Evolutionary conservation across 2,888 invertebrate species (phyloP).

Genomic region (Nephrocerus scutellatus): DNA sequence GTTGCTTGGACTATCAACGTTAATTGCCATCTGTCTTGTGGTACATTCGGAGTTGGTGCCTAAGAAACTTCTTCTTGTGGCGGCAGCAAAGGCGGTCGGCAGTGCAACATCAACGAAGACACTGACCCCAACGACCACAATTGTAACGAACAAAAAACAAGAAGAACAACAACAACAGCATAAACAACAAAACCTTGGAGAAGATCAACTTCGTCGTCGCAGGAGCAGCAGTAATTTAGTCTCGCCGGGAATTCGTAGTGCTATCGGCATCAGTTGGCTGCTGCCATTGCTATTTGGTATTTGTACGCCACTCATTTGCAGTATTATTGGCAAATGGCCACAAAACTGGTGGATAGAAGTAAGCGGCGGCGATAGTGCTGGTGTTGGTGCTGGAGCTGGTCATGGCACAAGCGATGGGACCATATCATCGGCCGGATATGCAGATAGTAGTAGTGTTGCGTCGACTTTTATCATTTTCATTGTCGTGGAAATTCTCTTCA

Average conservation of each 20-base stretch:
- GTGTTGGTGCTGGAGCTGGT: background rate
- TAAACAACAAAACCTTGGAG: slow-evolving; percentile 13
- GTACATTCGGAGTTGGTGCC: slow-evolving; percentile 46
- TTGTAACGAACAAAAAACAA: slow-evolving; percentile 6
- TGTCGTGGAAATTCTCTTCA: slow-evolving; percentile 61
- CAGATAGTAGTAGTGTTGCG: no score
- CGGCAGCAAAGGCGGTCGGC: slow-evolving; percentile 10
- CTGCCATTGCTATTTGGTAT: slow-evolving; percentile 45
- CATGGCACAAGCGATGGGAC: slow-evolving; percentile 11
- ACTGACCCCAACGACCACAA: background rate
- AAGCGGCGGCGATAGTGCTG: background rate
- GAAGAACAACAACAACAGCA: slow-evolving; percentile 19
- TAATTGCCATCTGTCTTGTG: slow-evolving; percentile 46
- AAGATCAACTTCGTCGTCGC: background rate
- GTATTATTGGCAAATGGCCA: slow-evolving; percentile 47
- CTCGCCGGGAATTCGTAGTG: slow-evolving; percentile 42
- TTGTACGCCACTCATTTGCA: slow-evolving; percentile 45
- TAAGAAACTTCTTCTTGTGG: slow-evolving; percentile 36
- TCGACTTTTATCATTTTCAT: slow-evolving; percentile 40
- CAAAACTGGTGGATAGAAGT: slow-evolving; percentile 60
- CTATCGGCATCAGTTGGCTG: slow-evolving; percentile 47
- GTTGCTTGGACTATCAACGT: slow-evolving; percentile 58
- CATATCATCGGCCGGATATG: no score
- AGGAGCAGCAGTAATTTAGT: slow-evolving; percentile 3
- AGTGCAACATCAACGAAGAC: background rate